A percentile compares a stretch with the other conserved stretches of the same genome.
Conservation (phyloP, 2,797 vertebrate genomes). For the Valencia hispanica region DNA sequence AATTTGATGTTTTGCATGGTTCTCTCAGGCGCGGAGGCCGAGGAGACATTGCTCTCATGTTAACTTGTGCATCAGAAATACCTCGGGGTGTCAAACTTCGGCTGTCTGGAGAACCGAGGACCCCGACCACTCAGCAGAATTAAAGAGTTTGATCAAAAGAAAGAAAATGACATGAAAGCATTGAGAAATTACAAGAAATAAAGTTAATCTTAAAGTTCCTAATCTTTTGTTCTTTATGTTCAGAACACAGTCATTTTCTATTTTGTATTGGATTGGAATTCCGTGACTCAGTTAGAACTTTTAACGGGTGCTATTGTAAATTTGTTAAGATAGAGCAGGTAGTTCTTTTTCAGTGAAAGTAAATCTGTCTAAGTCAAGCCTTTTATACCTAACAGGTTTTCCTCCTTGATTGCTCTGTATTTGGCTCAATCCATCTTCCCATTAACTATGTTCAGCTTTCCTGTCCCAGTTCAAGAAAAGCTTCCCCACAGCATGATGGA, state of each 20-base stretch:
- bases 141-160: slow-evolving; percentile 9
- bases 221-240: background rate
- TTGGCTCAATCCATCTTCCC: background rate
- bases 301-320: background rate
- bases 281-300: background rate
- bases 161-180: background rate
- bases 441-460: background rate
- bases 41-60: background rate
- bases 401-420: background rate
- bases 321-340: background rate
- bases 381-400: background rate
- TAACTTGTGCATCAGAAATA: background rate
- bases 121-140: background rate
- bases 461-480: background rate
- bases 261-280: background rate
- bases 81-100: background rate
- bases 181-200: background rate
- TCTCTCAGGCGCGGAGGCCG: background rate
- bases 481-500: background rate
- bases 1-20: background rate
- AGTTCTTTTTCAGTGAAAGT: background rate
- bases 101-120: background rate
- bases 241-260: background rate
- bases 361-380: background rate
- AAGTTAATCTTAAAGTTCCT: background rate